phyloP scores from a whole-genome alignment of 2,113 vertebrate species.

The Glaucidium brasilianum region DNA sequence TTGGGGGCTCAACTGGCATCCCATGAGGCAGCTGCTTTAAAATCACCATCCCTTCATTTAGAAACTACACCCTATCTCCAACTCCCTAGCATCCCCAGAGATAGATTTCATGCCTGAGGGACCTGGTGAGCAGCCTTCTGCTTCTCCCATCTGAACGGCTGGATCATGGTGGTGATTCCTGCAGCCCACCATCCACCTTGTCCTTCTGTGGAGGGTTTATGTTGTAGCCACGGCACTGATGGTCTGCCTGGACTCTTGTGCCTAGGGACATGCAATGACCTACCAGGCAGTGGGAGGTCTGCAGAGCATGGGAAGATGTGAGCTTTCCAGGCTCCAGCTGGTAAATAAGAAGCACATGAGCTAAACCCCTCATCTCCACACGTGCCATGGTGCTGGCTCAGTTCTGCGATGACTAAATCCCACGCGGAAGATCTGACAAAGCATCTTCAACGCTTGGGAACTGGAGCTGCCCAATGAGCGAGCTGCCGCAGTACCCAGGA shows the following conservation, averaged over 20 bases:
- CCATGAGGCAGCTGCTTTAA: not conserved
- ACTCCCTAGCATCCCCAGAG: not conserved
- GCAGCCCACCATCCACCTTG: rapidly evolving
- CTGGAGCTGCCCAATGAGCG: not conserved
- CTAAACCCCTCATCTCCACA: not conserved
- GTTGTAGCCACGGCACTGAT: rapidly evolving
- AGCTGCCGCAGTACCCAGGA: not conserved
- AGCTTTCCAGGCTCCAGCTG: not conserved
- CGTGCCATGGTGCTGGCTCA: not conserved
- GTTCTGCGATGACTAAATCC: not conserved
- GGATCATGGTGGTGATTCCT: not conserved
- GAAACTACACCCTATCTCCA: not conserved
- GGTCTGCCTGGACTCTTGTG: not conserved
- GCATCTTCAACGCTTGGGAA: not conserved
- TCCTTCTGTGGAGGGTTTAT: not conserved
- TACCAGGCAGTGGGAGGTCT: not conserved
- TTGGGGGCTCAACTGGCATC: not conserved
- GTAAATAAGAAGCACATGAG: not conserved
- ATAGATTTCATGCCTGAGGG: not conserved
- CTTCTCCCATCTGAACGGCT: not conserved
- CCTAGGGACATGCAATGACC: not conserved
- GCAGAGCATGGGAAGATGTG: not conserved
- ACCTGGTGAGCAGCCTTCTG: not conserved
- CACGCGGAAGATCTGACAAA: not conserved
- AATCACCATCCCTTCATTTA: not conserved